These are phyloP conservation scores for Tolmerus cingulatus DNA, from an alignment of 2,888 invertebrate genomes.

Conservation along the genomic window DNA sequence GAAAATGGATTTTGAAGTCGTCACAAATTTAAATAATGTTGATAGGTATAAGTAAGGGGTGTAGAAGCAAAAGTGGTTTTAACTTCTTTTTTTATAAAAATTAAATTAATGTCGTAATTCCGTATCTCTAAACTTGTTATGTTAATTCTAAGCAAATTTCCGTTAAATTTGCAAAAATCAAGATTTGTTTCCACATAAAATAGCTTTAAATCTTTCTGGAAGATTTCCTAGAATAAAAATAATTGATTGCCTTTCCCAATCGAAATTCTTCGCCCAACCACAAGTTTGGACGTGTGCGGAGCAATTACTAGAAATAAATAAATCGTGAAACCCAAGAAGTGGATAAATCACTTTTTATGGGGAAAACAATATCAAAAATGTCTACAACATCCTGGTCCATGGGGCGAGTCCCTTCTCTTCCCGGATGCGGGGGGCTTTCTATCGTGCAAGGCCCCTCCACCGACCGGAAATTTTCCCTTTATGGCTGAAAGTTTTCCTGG, in stretches of 20 bases:
- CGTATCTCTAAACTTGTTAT: no score
- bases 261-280: background rate
- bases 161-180: no score
- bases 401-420: background rate
- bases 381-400: background rate
- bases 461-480: background rate
- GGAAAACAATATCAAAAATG: background rate
- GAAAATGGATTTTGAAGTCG: no score
- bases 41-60: no score
- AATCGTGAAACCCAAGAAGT: background rate
- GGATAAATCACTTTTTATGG: background rate
- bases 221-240: background rate
- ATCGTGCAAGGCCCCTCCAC: background rate
- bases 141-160: no score
- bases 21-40: no score
- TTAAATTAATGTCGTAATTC: no score
- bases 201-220: background rate
- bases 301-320: background rate
- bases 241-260: background rate
- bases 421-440: background rate
- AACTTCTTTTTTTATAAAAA: no score
- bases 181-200: background rate
- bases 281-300: background rate
- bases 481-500: background rate
- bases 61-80: no score